Evolutionary conservation across 2,113 vertebrate genomes (phyloP), one percentile per base, ranked within the genome.

Genomic region (Uropsilus gracilis): DNA sequence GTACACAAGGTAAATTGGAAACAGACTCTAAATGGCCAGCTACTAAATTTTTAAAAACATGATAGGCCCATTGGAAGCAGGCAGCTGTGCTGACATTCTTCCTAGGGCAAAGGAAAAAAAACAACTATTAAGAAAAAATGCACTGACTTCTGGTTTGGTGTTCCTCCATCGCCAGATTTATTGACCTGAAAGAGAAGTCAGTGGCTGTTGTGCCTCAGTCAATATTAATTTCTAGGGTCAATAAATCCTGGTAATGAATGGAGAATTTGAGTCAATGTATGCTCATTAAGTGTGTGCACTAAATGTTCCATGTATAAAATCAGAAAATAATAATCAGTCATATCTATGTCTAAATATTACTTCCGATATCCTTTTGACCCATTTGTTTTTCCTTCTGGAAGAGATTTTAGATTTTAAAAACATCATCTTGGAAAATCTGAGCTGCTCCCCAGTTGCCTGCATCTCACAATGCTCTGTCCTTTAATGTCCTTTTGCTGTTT

Each of bases 1-100:
- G 92, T 66, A n/a, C 92, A 96, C 87, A 90, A 96, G 69, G 88
- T 96, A 97, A 97, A 97, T 97, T 97, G 95, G 88, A 97, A 97
- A 96, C 97, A 97, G 97, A 96, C 53, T 96, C 81, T 96, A 90
- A 96, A 92, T 94, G 90, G 80, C 55, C 63, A 97, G 95, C 91
- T 97, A 97, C 96, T 97, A 97, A 97, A 95, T 95, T 96, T 95
- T 95, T 30, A 86, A 95, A 94, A 96, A 93, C 94, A 91, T 78
- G 94, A 96, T 96, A 97, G 96, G 96, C 96, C 93, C 97, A 93
- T 72, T 97, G 97, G 93, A 97, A 96, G 76, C 90, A 86, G 76
- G 73, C 96, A 95, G 95, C 96, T 96, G 89, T 64, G 28, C 10
- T 82, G 77, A 96, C 87, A 82, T 96, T 96, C 91, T 90, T 97